Evolutionary conservation across 2,797 vertebrate genomes (phyloP).

Genomic region (Sebastes itinus): DNA sequence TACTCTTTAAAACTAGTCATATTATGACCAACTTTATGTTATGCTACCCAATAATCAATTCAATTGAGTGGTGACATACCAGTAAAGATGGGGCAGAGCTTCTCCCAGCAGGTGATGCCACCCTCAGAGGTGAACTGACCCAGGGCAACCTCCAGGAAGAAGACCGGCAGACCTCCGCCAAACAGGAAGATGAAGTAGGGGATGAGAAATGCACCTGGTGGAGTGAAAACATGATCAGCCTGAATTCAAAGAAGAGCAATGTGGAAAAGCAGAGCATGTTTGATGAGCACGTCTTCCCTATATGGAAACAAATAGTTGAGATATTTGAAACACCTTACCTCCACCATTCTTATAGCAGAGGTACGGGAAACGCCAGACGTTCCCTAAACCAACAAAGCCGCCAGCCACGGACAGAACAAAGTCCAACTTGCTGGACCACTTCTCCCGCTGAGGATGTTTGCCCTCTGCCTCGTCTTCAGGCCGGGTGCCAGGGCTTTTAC

Average conservation of each 20-base stretch:
- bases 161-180: slow-evolving; percentile 96
- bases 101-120: slow-evolving; percentile 99
- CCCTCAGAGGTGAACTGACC: slow-evolving; percentile 98
- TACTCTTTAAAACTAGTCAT: background rate
- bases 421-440: slow-evolving; percentile 98
- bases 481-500: slow-evolving; percentile 95
- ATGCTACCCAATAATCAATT: no score
- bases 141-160: slow-evolving; percentile 97
- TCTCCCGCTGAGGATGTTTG: slow-evolving; percentile 94
- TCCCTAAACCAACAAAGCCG: slow-evolving; percentile 96
- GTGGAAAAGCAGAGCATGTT: background rate
- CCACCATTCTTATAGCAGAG: slow-evolving; percentile 99
- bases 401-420: slow-evolving; percentile 97
- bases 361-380: slow-evolving; percentile 98
- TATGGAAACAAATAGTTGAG: background rate
- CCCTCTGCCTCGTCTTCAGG: slow-evolving; percentile 98
- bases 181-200: slow-evolving; percentile 99
- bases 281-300: background rate
- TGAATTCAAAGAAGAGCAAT: background rate
- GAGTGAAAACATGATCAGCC: background rate
- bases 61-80: slow-evolving; percentile 74
- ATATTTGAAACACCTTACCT: slow-evolving; percentile 81
- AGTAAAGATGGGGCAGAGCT: slow-evolving; percentile 97
- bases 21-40: background rate
- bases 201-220: slow-evolving; percentile 97